Base-by-base conservation (phyloP, 2,113 vertebrate species). In the Nesoenas mayeri region DNA sequence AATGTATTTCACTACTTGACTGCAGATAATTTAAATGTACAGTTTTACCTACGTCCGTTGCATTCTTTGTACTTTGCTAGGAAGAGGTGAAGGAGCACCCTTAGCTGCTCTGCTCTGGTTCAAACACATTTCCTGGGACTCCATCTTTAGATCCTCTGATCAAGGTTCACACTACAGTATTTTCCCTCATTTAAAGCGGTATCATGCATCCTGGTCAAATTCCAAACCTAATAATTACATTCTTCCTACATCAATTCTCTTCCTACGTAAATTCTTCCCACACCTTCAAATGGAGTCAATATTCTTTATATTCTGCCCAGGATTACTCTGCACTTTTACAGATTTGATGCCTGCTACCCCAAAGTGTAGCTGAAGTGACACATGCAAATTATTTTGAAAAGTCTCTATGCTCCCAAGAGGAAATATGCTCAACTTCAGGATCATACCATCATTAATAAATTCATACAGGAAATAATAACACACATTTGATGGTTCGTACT, bases 1-100 rank as follows among this genome's bases (percentile, higher is more conserved):
- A 90, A 90, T 93, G 80, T 67, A 88, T 94, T 96, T 88, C 65
- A 51, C 50, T 72, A n/a, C 73, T 86, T 79, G 77, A 80, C 85
- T 96, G 88, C 61, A 75, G 83, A 71, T 83, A 73, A 96, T 93
- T 94, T 89, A 48, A 89, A 85, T 25, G 44, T 65, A 86, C 61
- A 40, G 53, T 86, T 95, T 93, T 92, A 88, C 92, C 77, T 81
- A 5, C 9, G 8, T 74, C 88, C 48, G 29, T 65, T 66, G 64
- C 60, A 50, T 50, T 88, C 75, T 40, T 54, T 85, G 62, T 77
- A 67, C 64, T 74, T 80, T 86, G 7, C 77, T 74, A 15, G 36
- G 18, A 80, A 78, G 32, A 20, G 32, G 57, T 56, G 77, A 66
- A 78, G 67, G 4, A 91, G 60, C 28, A 48, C 42, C 38, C 60